Conservation (phyloP, 1,140 invertebrate genomes). For the Sipha flava region DNA sequence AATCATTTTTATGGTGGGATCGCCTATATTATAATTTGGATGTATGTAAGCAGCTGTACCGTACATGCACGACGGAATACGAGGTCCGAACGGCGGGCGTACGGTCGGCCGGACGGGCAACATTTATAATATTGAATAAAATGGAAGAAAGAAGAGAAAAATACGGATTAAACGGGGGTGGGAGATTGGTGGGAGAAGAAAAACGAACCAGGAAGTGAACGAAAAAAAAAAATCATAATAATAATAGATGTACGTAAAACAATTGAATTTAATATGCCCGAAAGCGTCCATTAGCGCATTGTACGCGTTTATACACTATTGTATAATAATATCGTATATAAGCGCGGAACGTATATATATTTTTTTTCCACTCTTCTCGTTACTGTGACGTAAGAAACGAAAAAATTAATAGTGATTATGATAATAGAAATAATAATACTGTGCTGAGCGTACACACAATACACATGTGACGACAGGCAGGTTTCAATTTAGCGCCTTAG, state of each 20-base stretch:
- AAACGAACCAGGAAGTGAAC: background rate
- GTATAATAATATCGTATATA: background rate
- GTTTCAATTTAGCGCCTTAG: too few relatives aligned
- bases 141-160: background rate
- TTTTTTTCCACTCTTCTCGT: background rate
- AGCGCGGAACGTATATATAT: background rate
- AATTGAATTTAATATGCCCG: constrained; percentile 6
- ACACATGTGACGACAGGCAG: too few relatives aligned
- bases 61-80: too few relatives aligned
- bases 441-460: too few relatives aligned
- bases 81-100: too few relatives aligned
- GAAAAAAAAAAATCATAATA: background rate
- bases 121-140: background rate
- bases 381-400: background rate
- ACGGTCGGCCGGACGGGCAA: too few relatives aligned
- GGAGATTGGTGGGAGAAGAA: background rate
- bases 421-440: too few relatives aligned
- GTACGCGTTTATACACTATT: background rate
- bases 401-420: background rate
- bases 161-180: background rate
- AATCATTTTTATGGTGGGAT: too few relatives aligned
- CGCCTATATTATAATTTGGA: too few relatives aligned
- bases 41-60: too few relatives aligned
- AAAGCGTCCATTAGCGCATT: constrained; percentile 1
- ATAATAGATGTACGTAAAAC: too few relatives aligned